These are phyloP conservation scores for Apis laboriosa DNA, from an alignment of 1,140 invertebrate genomes.

Conservation along the genomic window DNA sequence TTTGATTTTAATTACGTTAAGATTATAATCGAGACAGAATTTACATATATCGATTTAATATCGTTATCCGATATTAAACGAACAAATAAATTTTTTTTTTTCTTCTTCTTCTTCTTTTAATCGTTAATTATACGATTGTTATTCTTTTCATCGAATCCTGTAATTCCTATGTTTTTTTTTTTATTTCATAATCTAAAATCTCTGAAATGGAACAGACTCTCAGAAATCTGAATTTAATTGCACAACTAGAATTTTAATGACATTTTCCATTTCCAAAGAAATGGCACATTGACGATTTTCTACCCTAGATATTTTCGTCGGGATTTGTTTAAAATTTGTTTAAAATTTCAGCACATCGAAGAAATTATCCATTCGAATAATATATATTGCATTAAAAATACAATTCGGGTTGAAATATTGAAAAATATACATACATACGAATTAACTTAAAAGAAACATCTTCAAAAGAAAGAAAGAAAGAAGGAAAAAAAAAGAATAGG, in stretches of 20 bases:
- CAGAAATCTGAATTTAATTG: background rate
- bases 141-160: background rate
- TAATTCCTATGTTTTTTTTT: background rate
- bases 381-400: background rate
- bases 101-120: background rate
- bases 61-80: no score
- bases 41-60: no score
- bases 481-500: no score
- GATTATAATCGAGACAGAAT: no score
- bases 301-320: background rate
- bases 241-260: conserved; percentile 17
- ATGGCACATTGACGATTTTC: background rate
- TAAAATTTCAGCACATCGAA: background rate
- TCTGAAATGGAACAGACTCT: background rate
- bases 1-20: no score
- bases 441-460: no score
- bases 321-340: background rate
- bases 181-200: background rate
- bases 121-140: background rate
- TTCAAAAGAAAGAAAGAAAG: no score
- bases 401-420: no score
- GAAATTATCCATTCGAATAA: background rate
- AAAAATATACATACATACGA: no score
- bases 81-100: background rate
- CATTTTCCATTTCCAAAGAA: background rate